Conservation (phyloP, 2,888 invertebrate species). For the Neocrepidodera transversa region DNA sequence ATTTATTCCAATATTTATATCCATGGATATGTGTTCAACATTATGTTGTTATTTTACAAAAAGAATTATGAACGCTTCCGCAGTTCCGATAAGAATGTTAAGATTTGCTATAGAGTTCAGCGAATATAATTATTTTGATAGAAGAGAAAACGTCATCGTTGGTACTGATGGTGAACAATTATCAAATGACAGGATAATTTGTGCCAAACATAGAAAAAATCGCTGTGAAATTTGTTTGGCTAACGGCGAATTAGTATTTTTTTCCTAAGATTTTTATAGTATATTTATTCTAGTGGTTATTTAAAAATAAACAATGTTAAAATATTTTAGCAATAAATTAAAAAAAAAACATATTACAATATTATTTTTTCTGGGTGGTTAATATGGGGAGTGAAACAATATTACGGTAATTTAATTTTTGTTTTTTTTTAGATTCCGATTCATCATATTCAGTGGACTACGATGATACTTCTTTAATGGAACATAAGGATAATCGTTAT, state of each 20-base stretch:
- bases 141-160: neutral
- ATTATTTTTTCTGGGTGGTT: too few species aligned
- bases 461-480: conserved; percentile 31
- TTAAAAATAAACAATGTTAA: too few species aligned
- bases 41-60: conserved; percentile 8
- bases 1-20: conserved; percentile 29
- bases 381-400: too few species aligned
- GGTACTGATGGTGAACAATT: neutral
- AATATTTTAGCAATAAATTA: too few species aligned
- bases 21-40: conserved; percentile 23
- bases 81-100: conserved; percentile 17
- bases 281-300: too few species aligned
- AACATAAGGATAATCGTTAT: conserved; percentile 15
- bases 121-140: conserved; percentile 20
- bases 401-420: neutral
- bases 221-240: conserved; percentile 30
- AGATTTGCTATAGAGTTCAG: conserved; percentile 15
- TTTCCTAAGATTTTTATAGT: conserved; percentile 29
- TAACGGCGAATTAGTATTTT: conserved; percentile 31
- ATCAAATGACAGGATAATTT: conserved; percentile 20
- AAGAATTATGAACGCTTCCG: conserved; percentile 12
- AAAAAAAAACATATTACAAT: too few species aligned
- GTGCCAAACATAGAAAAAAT: conserved; percentile 35
- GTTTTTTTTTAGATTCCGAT: conserved; percentile 35
- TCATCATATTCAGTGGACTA: conserved; percentile 33